A percentile compares a stretch with the other conserved stretches of the same genome.
phyloP scores from a whole-genome alignment of 2,888 invertebrate genomes.

The Xylota sylvarum region DNA sequence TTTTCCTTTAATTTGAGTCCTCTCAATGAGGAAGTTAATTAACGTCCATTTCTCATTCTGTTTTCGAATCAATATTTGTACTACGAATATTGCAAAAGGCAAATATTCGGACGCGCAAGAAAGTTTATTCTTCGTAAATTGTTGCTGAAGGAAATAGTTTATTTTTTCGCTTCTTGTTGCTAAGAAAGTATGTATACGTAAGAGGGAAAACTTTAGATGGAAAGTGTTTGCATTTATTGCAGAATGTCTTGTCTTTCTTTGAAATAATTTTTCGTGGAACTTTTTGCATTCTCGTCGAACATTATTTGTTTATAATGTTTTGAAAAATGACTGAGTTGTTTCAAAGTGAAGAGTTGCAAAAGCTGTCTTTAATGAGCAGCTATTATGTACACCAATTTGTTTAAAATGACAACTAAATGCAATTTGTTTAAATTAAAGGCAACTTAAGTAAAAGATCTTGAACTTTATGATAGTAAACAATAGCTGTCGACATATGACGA shows the following conservation, averaged over 20 bases:
- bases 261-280: no score
- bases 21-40: constrained; percentile 43
- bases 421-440: no score
- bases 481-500: no score
- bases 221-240: not conserved
- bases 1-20: constrained; percentile 56
- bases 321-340: no score
- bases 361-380: no score
- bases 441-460: no score
- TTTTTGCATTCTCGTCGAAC: no score
- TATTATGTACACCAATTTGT: no score
- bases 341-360: no score
- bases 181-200: not conserved
- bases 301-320: no score
- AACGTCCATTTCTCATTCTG: constrained; percentile 7
- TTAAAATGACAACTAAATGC: no score
- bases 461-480: no score
- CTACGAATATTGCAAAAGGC: constrained; percentile 10
- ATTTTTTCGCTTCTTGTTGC: not conserved
- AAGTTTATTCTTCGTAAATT: constrained; percentile 13
- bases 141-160: not conserved
- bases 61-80: constrained; percentile 40
- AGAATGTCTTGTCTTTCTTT: not conserved
- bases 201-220: not conserved
- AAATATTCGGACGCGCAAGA: not conserved